Percentiles rank a stretch among this genome's conserved stretches.
These are phyloP conservation scores for Agrilus planipennis DNA, from an alignment of 1,140 invertebrate genomes.

Conservation along the genomic window DNA sequence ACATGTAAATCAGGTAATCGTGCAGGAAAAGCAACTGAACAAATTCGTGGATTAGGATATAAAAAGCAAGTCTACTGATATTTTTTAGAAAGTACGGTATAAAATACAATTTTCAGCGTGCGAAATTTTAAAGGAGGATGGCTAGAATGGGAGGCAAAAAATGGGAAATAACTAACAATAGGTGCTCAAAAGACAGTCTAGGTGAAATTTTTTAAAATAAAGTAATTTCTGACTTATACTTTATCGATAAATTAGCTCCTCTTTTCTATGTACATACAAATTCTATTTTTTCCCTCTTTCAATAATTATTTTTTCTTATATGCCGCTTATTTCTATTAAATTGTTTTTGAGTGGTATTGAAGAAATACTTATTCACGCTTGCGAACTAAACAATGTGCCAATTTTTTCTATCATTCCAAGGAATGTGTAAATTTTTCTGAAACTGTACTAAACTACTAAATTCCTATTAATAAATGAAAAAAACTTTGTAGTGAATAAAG, in stretches of 20 bases:
- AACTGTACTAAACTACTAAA: too few relatives aligned
- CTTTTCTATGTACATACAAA: slow-evolving; percentile 10
- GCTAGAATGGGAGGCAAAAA: slow-evolving; percentile 31
- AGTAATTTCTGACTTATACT: slow-evolving; percentile 1
- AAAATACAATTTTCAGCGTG: slow-evolving; percentile 22
- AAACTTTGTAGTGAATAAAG: slow-evolving; percentile 21
- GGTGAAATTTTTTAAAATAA: slow-evolving; percentile 11
- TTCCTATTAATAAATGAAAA: too few relatives aligned
- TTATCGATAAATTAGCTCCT: slow-evolving; percentile 11
- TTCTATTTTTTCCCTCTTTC: slow-evolving; percentile 10
- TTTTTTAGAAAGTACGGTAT: background rate
- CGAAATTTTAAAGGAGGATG: slow-evolving; percentile 35
- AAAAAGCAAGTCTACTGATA: slow-evolving; percentile 27
- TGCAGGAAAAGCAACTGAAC: slow-evolving; percentile 31
- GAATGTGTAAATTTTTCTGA: too few relatives aligned
- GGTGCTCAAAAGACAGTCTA: slow-evolving; percentile 24
- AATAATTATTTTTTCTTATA: too few relatives aligned
- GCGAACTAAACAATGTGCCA: too few relatives aligned
- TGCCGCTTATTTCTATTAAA: too few relatives aligned
- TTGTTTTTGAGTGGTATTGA: too few relatives aligned
- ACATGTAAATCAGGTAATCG: slow-evolving; percentile 36
- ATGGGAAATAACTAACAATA: too few relatives aligned
- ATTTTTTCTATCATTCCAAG: too few relatives aligned
- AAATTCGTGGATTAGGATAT: slow-evolving; percentile 33
- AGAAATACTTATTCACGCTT: too few relatives aligned